phyloP scores from a whole-genome alignment of 1,140 invertebrate species.

The Aphelenchoides besseyi region DNA sequence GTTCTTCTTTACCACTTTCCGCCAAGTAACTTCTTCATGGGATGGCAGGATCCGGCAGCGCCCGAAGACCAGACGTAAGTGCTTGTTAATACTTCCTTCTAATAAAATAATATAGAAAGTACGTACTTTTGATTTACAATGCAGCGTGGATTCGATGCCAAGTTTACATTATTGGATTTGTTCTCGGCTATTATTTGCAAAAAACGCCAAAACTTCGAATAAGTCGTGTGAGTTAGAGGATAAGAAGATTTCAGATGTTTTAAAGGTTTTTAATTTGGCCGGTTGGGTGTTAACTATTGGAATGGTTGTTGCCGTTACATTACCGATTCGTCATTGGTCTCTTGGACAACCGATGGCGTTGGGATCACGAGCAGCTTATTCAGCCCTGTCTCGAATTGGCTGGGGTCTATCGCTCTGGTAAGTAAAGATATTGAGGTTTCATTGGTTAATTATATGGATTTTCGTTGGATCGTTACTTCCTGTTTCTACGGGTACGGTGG shows the following conservation, averaged over 20 bases:
- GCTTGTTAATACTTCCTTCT: neutral
- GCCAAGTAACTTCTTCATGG: conserved; percentile 30
- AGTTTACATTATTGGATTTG: conserved; percentile 41
- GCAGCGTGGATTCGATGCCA: conserved; percentile 38
- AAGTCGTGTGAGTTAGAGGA: neutral
- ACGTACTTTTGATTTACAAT: conserved; percentile 27
- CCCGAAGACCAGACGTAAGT: neutral
- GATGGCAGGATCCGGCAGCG: conserved; percentile 31
- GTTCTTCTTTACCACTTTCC: conserved; percentile 34
- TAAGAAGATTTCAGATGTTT: neutral
- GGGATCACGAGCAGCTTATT: conserved; percentile 29
- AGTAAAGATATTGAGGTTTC: neutral
- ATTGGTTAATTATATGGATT: neutral
- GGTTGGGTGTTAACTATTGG: neutral
- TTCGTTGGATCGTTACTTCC: conserved; percentile 33
- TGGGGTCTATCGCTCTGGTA: conserved; percentile 13
- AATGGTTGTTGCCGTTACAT: conserved; percentile 17
- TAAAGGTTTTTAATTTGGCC: neutral
- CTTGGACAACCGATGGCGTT: conserved; percentile 27
- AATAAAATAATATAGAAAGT: neutral
- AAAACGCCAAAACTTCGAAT: conserved; percentile 30
- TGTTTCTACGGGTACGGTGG: conserved; percentile 39
- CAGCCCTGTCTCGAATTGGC: conserved; percentile 27
- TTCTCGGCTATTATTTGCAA: conserved; percentile 39
- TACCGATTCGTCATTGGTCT: conserved; percentile 26